A percentile compares a stretch with the other conserved stretches of the same genome.
These are phyloP conservation scores for Schizotus pectinicornis DNA, from an alignment of 2,888 invertebrate species.

Conservation along the genomic window DNA sequence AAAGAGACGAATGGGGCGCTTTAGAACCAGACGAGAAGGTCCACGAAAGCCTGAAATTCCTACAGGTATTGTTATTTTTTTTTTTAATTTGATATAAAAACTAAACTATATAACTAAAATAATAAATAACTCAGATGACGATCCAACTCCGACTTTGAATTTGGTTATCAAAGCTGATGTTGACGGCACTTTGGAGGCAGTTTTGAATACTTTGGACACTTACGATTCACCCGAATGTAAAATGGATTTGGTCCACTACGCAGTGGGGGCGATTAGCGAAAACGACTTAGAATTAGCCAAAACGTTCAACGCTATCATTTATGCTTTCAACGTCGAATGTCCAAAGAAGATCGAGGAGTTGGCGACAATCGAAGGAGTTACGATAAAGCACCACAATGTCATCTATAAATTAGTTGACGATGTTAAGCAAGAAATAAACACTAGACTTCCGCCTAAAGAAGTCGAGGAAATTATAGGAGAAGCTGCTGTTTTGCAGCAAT, in stretches of 20 bases:
- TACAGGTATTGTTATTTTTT: slow-evolving; percentile 34
- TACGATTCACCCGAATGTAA: slow-evolving; percentile 80
- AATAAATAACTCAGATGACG: slow-evolving; percentile 35
- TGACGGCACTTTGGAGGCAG: slow-evolving; percentile 94
- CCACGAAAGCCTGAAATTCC: slow-evolving; percentile 65
- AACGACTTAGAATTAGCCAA: slow-evolving; percentile 84
- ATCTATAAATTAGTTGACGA: slow-evolving; percentile 94
- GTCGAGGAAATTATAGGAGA: slow-evolving; percentile 82
- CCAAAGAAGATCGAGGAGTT: slow-evolving; percentile 59
- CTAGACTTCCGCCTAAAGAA: slow-evolving; percentile 71
- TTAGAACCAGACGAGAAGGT: slow-evolving; percentile 62
- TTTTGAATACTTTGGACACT: slow-evolving; percentile 87
- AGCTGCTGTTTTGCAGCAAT: slow-evolving; percentile 85
- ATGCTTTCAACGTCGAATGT: slow-evolving; percentile 83
- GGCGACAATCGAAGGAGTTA: slow-evolving; percentile 64
- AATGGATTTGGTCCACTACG: slow-evolving; percentile 86
- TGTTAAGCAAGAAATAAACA: slow-evolving; percentile 78
- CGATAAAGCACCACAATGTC: slow-evolving; percentile 78
- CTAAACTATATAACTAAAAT: too few species aligned
- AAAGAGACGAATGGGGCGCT: slow-evolving; percentile 68
- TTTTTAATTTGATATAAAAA: slow-evolving; percentile 4
- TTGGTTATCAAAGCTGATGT: slow-evolving; percentile 81
- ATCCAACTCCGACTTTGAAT: slow-evolving; percentile 51
- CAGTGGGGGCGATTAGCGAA: slow-evolving; percentile 85
- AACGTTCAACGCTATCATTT: slow-evolving; percentile 79